phyloP scores from a whole-genome alignment of 2,888 invertebrate genomes.

The Vanessa cardui region DNA sequence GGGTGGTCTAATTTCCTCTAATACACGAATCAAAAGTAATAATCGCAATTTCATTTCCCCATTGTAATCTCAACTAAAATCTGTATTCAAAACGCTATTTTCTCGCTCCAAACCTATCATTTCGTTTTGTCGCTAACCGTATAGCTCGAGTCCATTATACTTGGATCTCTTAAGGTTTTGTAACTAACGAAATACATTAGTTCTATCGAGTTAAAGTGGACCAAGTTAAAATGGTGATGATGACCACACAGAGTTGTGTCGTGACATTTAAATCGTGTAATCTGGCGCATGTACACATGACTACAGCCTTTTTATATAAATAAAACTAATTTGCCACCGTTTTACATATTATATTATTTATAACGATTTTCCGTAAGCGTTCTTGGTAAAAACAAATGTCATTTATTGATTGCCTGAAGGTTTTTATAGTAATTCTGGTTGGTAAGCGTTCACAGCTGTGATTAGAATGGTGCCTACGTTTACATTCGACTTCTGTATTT shows the following conservation, averaged over 20 bases:
- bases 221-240: slow-evolving; percentile 45
- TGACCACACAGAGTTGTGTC: slow-evolving; percentile 60
- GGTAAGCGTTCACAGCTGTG: too few species aligned
- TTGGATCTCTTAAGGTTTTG: slow-evolving; percentile 11
- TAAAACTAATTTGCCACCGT: background rate
- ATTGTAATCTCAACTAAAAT: slow-evolving; percentile 6
- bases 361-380: too few species aligned
- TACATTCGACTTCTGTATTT: too few species aligned
- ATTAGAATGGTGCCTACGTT: too few species aligned
- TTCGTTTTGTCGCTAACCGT: slow-evolving; percentile 52
- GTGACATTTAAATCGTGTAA: slow-evolving; percentile 31
- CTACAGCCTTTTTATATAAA: background rate
- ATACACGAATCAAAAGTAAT: background rate
- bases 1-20: slow-evolving; percentile 2
- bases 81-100: slow-evolving; percentile 7
- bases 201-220: slow-evolving; percentile 40
- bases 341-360: too few species aligned
- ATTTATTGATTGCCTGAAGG: too few species aligned
- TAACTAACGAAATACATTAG: slow-evolving; percentile 3
- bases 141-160: slow-evolving; percentile 5
- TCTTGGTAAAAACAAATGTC: too few species aligned
- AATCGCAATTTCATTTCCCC: slow-evolving; percentile 3
- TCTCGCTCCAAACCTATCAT: slow-evolving; percentile 52
- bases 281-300: slow-evolving; percentile 8
- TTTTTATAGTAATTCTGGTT: too few species aligned